phyloP scores from a whole-genome alignment of 2,797 vertebrate species.

The Peromyscus melanophrys region DNA sequence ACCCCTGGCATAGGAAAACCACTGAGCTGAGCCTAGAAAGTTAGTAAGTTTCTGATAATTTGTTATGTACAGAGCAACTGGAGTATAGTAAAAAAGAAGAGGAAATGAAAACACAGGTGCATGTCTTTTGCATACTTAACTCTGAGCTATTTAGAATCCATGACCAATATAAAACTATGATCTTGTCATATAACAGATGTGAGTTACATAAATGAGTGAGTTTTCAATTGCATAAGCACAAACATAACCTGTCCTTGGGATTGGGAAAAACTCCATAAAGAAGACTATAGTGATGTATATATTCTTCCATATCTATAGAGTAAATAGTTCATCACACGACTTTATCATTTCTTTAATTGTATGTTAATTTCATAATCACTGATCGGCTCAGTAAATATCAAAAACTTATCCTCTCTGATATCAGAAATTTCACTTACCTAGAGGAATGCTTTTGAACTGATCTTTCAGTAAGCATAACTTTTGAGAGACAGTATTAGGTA shows the following conservation, averaged over 20 bases:
- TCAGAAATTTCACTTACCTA: not conserved
- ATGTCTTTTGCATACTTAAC: not conserved
- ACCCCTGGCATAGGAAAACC: not conserved
- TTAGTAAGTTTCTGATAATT: not conserved
- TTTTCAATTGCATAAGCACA: not conserved
- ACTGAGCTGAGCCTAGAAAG: not conserved
- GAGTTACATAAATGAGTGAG: not conserved
- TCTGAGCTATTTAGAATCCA: not conserved
- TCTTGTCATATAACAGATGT: not conserved
- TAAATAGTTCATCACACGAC: not conserved
- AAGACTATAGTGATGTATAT: not conserved
- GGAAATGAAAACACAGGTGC: not conserved
- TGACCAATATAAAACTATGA: not conserved
- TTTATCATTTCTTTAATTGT: not conserved
- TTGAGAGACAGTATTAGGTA: not conserved
- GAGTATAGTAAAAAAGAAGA: not conserved
- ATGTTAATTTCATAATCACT: not conserved
- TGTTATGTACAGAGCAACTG: not conserved
- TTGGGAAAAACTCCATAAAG: not conserved
- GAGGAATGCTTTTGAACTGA: not conserved
- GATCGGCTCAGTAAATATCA: not conserved
- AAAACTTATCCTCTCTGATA: not conserved
- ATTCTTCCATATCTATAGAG: not conserved
- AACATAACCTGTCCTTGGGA: not conserved
- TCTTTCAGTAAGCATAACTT: not conserved